Base-by-base conservation (phyloP, 2,797 vertebrate species). In the Syngnathus acus region DNA sequence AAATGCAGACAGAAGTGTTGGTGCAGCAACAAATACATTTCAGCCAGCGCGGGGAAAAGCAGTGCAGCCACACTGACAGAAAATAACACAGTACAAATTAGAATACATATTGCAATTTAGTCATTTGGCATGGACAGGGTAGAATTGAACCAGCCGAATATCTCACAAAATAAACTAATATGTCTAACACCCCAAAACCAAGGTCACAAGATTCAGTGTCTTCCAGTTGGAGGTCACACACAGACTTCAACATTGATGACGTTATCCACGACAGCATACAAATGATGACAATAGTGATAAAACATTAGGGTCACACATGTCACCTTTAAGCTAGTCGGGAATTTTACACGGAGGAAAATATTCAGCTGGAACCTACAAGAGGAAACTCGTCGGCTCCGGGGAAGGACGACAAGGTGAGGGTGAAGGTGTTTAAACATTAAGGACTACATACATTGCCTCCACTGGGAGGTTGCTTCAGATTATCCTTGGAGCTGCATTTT, bases 401-500 rank as follows among this genome's bases (percentile, higher is more conserved):
- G 32, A 66, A 53, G 39, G 62, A 54, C 48, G 13, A 53, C 42
- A 75, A 48, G 67, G 64, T 68, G 64, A 42, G 65, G 62, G 10
- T 38, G 54, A 65, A 63, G 21, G 23, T 37, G n/a, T 47, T 65
- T 57, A 32, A 68, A 57, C 40, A 64, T 48, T 55, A 53, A 77
- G 65, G 19, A 42, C 75, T 89, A 90, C 90, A 82, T 91, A 90
- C 90, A 82, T 83, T 82, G 77, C 84, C 83, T 88, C 78, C 84
- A 64, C 4, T 74, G 48, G 80, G 77, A 63, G 85, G 80, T 78
- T 68, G 84, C 87, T 82, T 89, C 88, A 88, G 74, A 79, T 90
- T 89, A 81, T 90, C 89, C 89, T 84, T 88, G 83, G 89, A 86
- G 86, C 82, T 83, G 73, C 86, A 85, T 81, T 88, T 89, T 82